phyloP scores from a whole-genome alignment of 2,888 invertebrate species.

The Mythimna impura region DNA sequence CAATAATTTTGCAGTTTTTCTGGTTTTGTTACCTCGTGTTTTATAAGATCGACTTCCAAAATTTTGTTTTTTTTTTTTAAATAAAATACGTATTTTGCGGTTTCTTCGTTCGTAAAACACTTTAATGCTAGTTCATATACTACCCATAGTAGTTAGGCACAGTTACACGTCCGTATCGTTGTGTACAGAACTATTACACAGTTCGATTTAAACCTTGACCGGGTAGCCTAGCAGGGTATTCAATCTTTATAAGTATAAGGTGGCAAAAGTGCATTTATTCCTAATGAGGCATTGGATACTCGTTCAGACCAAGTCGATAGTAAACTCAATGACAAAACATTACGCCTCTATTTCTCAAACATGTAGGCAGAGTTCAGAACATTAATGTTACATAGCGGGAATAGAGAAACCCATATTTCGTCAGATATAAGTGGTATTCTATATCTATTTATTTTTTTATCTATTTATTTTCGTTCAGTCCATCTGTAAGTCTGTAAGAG shows the following conservation, averaged over 20 bases:
- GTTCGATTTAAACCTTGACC: constrained; percentile 56
- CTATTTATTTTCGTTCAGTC: too few species aligned
- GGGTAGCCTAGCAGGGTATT: constrained; percentile 27
- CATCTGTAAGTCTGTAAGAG: too few species aligned
- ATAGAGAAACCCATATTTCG: background rate
- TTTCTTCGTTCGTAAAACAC: background rate
- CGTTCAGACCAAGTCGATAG: background rate
- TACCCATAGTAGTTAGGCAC: background rate
- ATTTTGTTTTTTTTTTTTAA: background rate
- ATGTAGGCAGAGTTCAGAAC: background rate
- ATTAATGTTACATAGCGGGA: background rate
- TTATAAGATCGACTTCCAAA: background rate
- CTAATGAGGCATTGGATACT: constrained; percentile 24
- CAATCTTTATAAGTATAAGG: constrained; percentile 32
- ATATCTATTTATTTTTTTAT: too few species aligned
- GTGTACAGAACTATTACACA: constrained; percentile 38
- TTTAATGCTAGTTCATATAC: background rate
- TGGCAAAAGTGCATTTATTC: constrained; percentile 23
- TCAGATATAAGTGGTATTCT: too few species aligned
- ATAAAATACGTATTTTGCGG: too few species aligned
- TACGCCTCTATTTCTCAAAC: background rate
- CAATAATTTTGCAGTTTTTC: too few species aligned
- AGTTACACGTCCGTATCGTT: constrained; percentile 19
- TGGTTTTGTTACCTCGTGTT: background rate
- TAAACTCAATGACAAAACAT: background rate